phyloP scores from a whole-genome alignment of 2,797 vertebrate species.

The Monodelphis domestica region DNA sequence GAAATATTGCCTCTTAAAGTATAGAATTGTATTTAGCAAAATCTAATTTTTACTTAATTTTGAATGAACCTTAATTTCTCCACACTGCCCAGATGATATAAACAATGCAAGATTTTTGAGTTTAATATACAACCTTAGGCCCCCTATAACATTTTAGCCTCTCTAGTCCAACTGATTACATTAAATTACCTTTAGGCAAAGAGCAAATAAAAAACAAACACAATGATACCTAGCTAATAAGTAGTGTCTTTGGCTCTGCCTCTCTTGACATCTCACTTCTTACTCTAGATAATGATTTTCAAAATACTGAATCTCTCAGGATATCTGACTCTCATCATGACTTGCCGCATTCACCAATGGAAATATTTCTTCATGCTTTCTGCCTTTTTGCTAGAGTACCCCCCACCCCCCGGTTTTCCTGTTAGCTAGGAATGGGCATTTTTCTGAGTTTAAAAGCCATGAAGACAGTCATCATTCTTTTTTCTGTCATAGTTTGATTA shows the following conservation, averaged over 20 bases:
- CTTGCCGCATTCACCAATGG: neutral
- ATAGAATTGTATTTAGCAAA: neutral
- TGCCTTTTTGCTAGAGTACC: slow-evolving; percentile 34
- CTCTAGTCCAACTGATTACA: neutral
- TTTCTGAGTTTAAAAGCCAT: slow-evolving; percentile 66
- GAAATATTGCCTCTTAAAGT: neutral
- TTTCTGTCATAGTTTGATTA: slow-evolving; percentile 48
- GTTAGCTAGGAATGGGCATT: slow-evolving; percentile 59
- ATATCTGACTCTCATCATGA: neutral
- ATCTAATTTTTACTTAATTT: slow-evolving; percentile 22
- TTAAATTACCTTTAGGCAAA: neutral
- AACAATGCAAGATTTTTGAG: neutral
- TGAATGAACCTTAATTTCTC: slow-evolving; percentile 54
- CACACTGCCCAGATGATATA: neutral
- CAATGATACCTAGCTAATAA: neutral
- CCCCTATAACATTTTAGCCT: neutral
- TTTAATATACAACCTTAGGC: neutral
- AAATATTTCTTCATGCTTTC: slow-evolving; percentile 32
- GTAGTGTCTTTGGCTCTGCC: neutral
- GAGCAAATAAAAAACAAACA: slow-evolving; percentile 9
- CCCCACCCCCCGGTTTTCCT: slow-evolving; percentile 61
- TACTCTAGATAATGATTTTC: slow-evolving; percentile 22
- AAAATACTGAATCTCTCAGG: slow-evolving; percentile 41
- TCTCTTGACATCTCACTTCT: slow-evolving; percentile 28
- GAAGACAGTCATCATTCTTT: slow-evolving; percentile 48